phyloP scores from a whole-genome alignment of 1,140 invertebrate genomes.

The Micrasema longulum region DNA sequence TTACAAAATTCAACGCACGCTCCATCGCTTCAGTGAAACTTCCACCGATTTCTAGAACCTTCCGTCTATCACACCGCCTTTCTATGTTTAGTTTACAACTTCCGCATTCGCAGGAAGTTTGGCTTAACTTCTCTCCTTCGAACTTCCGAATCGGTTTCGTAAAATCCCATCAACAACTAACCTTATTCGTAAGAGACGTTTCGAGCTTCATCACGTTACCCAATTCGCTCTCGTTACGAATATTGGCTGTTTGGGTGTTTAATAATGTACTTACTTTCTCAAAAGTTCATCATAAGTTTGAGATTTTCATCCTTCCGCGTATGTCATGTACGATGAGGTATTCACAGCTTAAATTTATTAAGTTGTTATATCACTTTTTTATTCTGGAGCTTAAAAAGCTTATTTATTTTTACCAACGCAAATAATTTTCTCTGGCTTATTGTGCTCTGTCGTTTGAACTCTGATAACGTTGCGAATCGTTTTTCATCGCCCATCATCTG shows the following conservation, averaged over 20 bases:
- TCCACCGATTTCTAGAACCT: too few relatives aligned
- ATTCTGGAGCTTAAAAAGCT: too few relatives aligned
- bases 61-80: neutral
- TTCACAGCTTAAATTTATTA: too few relatives aligned
- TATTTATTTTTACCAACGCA: too few relatives aligned
- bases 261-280: neutral
- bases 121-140: neutral
- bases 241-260: neutral
- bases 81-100: slow-evolving; percentile 16
- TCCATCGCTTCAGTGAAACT: too few relatives aligned
- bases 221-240: neutral
- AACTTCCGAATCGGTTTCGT: slow-evolving; percentile 15
- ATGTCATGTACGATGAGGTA: neutral
- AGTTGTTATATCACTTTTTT: too few relatives aligned
- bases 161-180: neutral
- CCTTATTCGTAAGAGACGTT: neutral
- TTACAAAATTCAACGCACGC: too few relatives aligned
- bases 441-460: too few relatives aligned
- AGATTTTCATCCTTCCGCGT: neutral
- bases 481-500: too few relatives aligned
- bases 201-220: too few relatives aligned
- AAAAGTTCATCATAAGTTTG: neutral
- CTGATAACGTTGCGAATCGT: too few relatives aligned
- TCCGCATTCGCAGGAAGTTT: slow-evolving; percentile 19
- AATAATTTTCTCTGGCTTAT: too few relatives aligned